phyloP scores from a whole-genome alignment of 2,888 invertebrate species.

The Perizoma flavofasciatum region DNA sequence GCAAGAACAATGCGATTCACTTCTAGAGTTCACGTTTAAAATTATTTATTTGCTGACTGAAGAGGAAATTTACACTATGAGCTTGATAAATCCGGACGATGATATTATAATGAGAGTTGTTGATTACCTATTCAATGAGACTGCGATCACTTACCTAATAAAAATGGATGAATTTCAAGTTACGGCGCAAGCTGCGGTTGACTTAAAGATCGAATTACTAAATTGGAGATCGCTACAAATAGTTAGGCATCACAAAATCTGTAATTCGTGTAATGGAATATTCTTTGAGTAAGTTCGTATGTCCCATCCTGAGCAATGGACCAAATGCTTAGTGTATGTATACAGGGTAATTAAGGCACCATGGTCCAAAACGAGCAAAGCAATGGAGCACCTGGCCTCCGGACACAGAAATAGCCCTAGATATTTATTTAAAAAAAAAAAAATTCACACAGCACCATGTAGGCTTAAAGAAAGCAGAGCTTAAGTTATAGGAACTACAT shows the following conservation, averaged over 20 bases:
- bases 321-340: too few relatives aligned
- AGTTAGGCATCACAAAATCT: conserved; percentile 7
- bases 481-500: too few relatives aligned
- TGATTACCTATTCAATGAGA: conserved; percentile 5
- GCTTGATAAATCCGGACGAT: conserved; percentile 21
- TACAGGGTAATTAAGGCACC: too few relatives aligned
- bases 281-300: neutral
- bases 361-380: too few relatives aligned
- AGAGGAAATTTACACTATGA: conserved; percentile 7
- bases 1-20: conserved; percentile 11
- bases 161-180: conserved; percentile 1
- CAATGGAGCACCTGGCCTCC: too few relatives aligned
- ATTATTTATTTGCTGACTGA: conserved; percentile 8
- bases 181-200: neutral
- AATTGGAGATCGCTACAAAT: conserved; percentile 11
- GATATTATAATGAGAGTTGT: conserved; percentile 16
- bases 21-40: conserved; percentile 17
- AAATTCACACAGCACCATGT: too few relatives aligned
- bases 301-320: too few relatives aligned
- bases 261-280: conserved; percentile 12
- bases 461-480: too few relatives aligned
- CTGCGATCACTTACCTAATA: neutral
- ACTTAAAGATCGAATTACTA: conserved; percentile 5
- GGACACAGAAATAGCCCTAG: too few relatives aligned
- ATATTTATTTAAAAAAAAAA: too few relatives aligned